Base-by-base conservation (phyloP, 2,888 invertebrate genomes). In the Agrenia bidenticulata region DNA sequence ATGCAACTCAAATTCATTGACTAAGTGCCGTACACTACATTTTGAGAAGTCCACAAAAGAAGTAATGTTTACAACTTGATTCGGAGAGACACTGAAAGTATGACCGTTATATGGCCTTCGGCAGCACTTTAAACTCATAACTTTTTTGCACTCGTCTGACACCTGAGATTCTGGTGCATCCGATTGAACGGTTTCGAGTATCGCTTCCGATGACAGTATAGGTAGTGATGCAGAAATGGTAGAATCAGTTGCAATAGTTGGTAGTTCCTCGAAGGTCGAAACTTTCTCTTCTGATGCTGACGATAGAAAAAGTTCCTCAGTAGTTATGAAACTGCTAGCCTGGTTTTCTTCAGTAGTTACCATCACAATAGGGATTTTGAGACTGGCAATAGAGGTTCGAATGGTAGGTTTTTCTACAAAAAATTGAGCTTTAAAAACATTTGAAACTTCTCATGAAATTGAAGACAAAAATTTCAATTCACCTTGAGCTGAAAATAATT, bases 51-150 rank as follows among this genome's bases (percentile, higher is more conserved):
- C 72, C 17, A 68, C 65, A 7, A 73, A 64, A 37, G 69, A 73
- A 17, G 75, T 72, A 57, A 93, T 83, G 77, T 92, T 88, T 70
- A 92, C 87, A 77, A 92, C 91, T 83, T 92, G 90, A 81, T 93
- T 93, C 77, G 92, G 93, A 53, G 93, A 92, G 27, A 93, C 92
- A 79, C 92, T 92, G 81, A 93, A 93, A 74, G 89, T 88, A 77
- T 89, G 86, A 41, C 92, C 93, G 80, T 89, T 89, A 77, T 88
- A 89, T 79, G 89, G 92, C 1, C 92, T 90, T 85, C 92, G 88
- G 72, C 92, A 83, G 79, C 90, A 88, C 79, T 91, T 89, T 53
- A 76, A 67, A 60, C 68, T 76, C 24, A 74, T 75, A 41, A 42
- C 63, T 63, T 72, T 68, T 54, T 69, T 62, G 11, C 67, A 64